Conservation (phyloP, 2,888 invertebrate genomes). For the Lasioglossum figueresi region DNA sequence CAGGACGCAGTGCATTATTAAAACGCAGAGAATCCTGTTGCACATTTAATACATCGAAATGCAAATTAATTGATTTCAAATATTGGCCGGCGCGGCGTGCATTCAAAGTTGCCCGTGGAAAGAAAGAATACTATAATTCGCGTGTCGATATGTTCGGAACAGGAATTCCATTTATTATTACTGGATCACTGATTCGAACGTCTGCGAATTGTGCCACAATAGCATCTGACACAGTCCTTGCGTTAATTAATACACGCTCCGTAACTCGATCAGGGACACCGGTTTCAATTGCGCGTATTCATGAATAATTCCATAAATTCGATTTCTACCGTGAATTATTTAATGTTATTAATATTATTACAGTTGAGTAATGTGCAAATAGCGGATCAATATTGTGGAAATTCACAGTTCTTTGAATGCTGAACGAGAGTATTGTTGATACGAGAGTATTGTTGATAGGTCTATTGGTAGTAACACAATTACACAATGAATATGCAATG, state of each 20-base stretch:
- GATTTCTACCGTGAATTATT: neutral
- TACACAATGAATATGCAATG: too few relatives aligned
- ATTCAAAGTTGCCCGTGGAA: neutral
- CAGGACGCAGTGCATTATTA: neutral
- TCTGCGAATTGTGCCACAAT: slow-evolving; percentile 28
- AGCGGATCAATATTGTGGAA: neutral
- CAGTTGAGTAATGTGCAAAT: too few relatives aligned
- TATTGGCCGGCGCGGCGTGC: neutral
- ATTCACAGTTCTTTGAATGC: neutral
- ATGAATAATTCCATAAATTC: slow-evolving; percentile 4
- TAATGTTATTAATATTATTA: slow-evolving; percentile 18
- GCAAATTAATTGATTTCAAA: slow-evolving; percentile 23
- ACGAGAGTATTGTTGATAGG: neutral
- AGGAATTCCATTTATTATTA: neutral
- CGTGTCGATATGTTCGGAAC: neutral
- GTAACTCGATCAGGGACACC: slow-evolving; percentile 37
- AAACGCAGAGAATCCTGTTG: neutral
- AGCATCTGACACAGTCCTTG: slow-evolving; percentile 35
- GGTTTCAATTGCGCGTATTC: neutral
- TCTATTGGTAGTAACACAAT: neutral
- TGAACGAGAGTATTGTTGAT: too few relatives aligned
- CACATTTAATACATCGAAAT: neutral
- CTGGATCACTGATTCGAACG: slow-evolving; percentile 15
- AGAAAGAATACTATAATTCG: slow-evolving; percentile 6
- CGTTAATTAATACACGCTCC: slow-evolving; percentile 35